Evolutionary conservation across 1,140 invertebrate genomes (phyloP).

Genomic region (Trissolcus basalis): DNA sequence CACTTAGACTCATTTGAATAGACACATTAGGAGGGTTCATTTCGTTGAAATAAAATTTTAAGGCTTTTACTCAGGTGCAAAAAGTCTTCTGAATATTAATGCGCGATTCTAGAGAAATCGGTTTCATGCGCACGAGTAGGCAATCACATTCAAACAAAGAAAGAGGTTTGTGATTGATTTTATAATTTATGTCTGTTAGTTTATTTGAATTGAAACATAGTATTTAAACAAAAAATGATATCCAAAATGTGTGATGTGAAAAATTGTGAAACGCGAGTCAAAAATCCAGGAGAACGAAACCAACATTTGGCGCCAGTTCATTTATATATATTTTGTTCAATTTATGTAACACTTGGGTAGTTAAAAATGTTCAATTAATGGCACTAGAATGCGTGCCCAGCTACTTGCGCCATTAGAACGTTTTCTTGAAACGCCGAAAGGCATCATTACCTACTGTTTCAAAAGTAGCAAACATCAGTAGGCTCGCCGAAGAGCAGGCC

Average conservation of each 20-base stretch:
- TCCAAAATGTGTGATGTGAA: too few relatives aligned
- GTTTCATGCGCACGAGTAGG: not conserved
- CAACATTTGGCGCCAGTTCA: too few relatives aligned
- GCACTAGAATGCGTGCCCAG: constrained; percentile 23
- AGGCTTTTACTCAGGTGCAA: not conserved
- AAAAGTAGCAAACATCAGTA: constrained; percentile 26
- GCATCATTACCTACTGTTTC: constrained; percentile 52
- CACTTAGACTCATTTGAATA: constrained; percentile 40
- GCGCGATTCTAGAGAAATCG: constrained; percentile 12
- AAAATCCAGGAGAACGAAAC: too few relatives aligned
- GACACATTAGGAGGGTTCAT: constrained; percentile 33
- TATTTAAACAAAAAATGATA: too few relatives aligned
- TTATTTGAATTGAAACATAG: too few relatives aligned
- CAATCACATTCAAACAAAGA: too few relatives aligned
- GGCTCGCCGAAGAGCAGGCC: constrained; percentile 26
- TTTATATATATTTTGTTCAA: too few relatives aligned
- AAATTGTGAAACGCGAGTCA: too few relatives aligned
- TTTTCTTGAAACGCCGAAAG: constrained; percentile 41
- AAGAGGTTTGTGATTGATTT: too few relatives aligned
- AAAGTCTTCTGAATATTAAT: constrained; percentile 14
- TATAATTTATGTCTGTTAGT: too few relatives aligned
- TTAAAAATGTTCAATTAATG: too few relatives aligned
- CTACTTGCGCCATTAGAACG: constrained; percentile 36
- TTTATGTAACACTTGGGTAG: too few relatives aligned
- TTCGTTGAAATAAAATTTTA: not conserved